Evolutionary conservation across 2,888 invertebrate species (phyloP).

Genomic region (Kuschelorhynchus macadamiae): DNA sequence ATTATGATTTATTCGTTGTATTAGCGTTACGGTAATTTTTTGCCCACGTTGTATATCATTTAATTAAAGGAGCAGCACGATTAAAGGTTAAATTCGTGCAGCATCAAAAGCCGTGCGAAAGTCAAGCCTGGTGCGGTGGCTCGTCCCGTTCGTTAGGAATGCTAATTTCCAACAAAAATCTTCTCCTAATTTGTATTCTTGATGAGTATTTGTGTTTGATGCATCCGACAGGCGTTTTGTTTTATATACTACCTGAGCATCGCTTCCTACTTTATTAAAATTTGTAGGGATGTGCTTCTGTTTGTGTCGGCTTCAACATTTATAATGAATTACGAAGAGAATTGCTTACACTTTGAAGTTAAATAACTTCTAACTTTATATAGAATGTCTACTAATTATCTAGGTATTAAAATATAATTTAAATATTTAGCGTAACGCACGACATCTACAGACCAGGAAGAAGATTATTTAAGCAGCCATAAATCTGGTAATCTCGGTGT

Average conservation of each 20-base stretch:
- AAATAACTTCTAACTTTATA: too few relatives aligned
- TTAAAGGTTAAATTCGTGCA: constrained; percentile 51
- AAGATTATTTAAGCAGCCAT: too few relatives aligned
- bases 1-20: constrained; percentile 29
- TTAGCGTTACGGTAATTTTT: constrained; percentile 31
- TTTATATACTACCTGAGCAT: constrained; percentile 47
- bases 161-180: constrained; percentile 50
- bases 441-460: too few relatives aligned
- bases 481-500: too few relatives aligned
- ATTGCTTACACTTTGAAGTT: too few relatives aligned
- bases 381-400: too few relatives aligned
- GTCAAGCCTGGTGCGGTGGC: constrained; percentile 44
- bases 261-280: constrained; percentile 42
- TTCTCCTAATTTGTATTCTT: constrained; percentile 49
- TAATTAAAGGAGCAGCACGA: constrained; percentile 46
- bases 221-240: constrained; percentile 47
- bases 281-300: constrained; percentile 26
- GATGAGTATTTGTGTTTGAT: constrained; percentile 48
- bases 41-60: constrained; percentile 37
- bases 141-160: constrained; percentile 49
- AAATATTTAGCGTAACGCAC: too few relatives aligned
- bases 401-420: too few relatives aligned
- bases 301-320: constrained; percentile 14
- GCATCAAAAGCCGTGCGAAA: constrained; percentile 49
- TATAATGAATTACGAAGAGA: constrained; percentile 18